phyloP scores from a whole-genome alignment of 2,888 invertebrate species.

The Apodemia mormo region DNA sequence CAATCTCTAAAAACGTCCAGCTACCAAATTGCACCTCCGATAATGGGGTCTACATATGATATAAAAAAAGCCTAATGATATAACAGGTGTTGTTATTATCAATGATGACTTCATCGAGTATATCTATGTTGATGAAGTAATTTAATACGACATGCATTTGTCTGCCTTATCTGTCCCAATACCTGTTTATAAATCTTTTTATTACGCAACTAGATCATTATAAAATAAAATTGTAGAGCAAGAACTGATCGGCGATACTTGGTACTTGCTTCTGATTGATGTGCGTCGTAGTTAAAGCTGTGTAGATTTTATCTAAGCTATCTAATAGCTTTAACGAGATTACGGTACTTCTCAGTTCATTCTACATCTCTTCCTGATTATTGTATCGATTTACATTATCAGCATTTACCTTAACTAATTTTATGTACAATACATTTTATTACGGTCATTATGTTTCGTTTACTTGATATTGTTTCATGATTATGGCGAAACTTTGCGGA shows the following conservation, averaged over 20 bases:
- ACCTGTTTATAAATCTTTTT: conserved; percentile 29
- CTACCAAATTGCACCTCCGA: too few relatives aligned
- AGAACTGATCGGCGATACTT: conserved; percentile 42
- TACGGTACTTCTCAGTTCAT: conserved; percentile 60
- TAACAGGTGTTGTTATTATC: too few relatives aligned
- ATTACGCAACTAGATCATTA: conserved; percentile 43
- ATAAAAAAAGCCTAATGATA: too few relatives aligned
- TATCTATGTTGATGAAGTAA: conserved; percentile 34
- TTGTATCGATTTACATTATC: conserved; percentile 37
- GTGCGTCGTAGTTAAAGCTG: conserved; percentile 61
- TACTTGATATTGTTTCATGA: background rate
- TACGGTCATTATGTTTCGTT: conserved; percentile 10
- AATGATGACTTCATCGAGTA: background rate
- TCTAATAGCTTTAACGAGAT: conserved; percentile 71
- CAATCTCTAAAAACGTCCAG: too few relatives aligned
- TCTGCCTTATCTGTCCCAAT: conserved; percentile 19
- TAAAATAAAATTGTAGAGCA: conserved; percentile 50
- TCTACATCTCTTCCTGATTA: conserved; percentile 57
- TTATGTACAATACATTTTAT: conserved; percentile 15
- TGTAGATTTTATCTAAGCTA: conserved; percentile 61
- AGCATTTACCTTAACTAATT: conserved; percentile 28
- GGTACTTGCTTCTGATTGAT: conserved; percentile 65
- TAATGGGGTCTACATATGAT: too few relatives aligned
- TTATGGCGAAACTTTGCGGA: too few relatives aligned
- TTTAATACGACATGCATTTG: conserved; percentile 35